These are phyloP conservation scores for Homalodisca vitripennis DNA, from an alignment of 1,140 invertebrate genomes.

Conservation along the genomic window DNA sequence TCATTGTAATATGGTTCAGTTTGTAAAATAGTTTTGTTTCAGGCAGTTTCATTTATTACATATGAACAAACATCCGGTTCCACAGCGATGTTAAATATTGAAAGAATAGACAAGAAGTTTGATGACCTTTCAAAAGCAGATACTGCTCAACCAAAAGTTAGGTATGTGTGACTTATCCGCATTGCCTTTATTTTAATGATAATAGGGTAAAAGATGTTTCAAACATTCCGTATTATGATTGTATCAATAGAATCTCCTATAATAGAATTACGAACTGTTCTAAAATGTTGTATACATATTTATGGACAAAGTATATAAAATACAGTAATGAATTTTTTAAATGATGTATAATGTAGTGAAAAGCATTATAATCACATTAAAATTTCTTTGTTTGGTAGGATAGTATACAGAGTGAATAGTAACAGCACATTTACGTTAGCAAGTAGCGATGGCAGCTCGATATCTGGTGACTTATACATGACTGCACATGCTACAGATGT, in stretches of 20 bases:
- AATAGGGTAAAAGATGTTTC: too few relatives aligned
- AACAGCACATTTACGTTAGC: neutral
- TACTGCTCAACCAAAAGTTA: slow-evolving; percentile 48
- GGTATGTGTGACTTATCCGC: too few relatives aligned
- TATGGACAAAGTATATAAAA: too few relatives aligned
- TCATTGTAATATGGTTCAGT: neutral
- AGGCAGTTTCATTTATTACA: slow-evolving; percentile 33
- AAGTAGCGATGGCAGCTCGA: neutral
- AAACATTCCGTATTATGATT: too few relatives aligned
- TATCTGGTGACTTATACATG: neutral
- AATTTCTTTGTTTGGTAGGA: too few relatives aligned
- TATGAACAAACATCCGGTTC: slow-evolving; percentile 37
- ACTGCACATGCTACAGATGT: neutral
- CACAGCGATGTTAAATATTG: slow-evolving; percentile 41
- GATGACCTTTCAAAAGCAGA: slow-evolving; percentile 49
- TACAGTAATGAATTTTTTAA: too few relatives aligned
- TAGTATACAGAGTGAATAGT: neutral
- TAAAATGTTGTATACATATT: too few relatives aligned
- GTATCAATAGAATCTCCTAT: too few relatives aligned
- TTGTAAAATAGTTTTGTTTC: neutral
- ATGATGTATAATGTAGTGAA: too few relatives aligned
- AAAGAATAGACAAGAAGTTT: neutral
- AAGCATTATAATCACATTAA: too few relatives aligned
- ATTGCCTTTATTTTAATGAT: too few relatives aligned
- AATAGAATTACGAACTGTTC: too few relatives aligned